Evolutionary conservation across 2,113 vertebrate genomes (phyloP).

Genomic region (Podarcis raffonei): DNA sequence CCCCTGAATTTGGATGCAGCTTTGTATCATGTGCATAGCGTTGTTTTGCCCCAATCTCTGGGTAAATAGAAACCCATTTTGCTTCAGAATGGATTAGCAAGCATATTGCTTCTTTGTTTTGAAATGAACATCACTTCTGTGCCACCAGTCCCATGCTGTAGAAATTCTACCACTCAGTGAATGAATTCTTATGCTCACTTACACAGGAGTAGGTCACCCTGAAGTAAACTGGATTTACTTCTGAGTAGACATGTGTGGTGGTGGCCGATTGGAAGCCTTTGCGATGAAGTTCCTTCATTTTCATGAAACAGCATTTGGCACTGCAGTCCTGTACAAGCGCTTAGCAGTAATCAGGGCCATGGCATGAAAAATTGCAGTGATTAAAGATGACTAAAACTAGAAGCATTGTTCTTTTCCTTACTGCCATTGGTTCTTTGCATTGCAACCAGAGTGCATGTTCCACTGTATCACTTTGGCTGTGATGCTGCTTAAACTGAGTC

Average conservation of each 20-base stretch:
- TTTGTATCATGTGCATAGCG: not conserved
- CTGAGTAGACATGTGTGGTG: not conserved
- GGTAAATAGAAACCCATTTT: not conserved
- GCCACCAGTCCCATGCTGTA: not conserved
- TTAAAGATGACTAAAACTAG: constrained; percentile 34
- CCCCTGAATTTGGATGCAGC: not conserved
- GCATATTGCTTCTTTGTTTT: not conserved
- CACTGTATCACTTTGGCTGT: constrained; percentile 55
- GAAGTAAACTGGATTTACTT: not conserved
- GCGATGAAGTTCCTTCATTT: not conserved
- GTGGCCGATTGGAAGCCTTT: not conserved
- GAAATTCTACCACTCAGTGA: not conserved
- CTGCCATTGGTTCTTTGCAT: not conserved
- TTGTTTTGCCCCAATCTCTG: not conserved
- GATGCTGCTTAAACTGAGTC: constrained; percentile 55
- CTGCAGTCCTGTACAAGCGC: constrained; percentile 23
- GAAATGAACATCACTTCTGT: not conserved
- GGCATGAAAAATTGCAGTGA: constrained; percentile 18
- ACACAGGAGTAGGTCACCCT: not conserved
- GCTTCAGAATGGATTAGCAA: not conserved
- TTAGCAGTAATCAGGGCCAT: constrained; percentile 41
- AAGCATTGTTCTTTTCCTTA: constrained; percentile 19
- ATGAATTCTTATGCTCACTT: not conserved
- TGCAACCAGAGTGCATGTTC: constrained; percentile 37
- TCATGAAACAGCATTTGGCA: not conserved